Base-by-base conservation (phyloP, 1,140 invertebrate species). In the Drosophila tropicalis region DNA sequence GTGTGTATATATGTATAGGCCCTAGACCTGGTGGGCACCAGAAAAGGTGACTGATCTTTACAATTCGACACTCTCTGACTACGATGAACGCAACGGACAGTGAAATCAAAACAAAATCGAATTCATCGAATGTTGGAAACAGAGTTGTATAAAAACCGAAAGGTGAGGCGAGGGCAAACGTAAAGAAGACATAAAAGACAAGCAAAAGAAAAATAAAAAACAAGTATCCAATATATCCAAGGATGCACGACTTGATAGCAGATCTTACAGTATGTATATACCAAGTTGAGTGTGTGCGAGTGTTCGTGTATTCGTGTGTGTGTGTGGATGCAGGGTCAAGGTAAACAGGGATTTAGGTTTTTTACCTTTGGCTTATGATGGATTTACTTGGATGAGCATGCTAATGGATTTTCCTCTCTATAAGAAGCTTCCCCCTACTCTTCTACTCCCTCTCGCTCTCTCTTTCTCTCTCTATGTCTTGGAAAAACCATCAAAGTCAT, bases 51-150 rank as follows among this genome's bases (percentile, higher is more conserved):
- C 62, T 87, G 84, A 87, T 90, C 84, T 87, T 75, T 80, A 87
- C 84, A 87, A 87, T 87, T 87, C 84, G 84, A 87, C 84, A 87
- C 84, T 87, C 89, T 78, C 89, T 78, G 83, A 87, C 83, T 7
- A 17, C 44, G 44, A 47, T 89, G 72, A 77, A 74, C 76, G 79
- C 79, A 60, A n/a, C 68, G 76, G 72, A 83, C 75, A 76, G 58
- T 55, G 76, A 56, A 84, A 84, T 76, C 74, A 70, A 87, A 76
- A 83, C 80, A 83, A 83, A 83, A 87, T 29, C 29, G 29, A 83
- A 87, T 77, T 76, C 79, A 89, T 87, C 76, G 84, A 87, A 68
- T 36, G 71, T 67, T 66, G 68, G 79, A 86, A 85, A 87, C 79
- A 87, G 57, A 87, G 83, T 83, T 87, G 84, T 83, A 87, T 69